These are phyloP conservation scores for Premnoplex brunnescens DNA, from an alignment of 2,797 vertebrate genomes.

Conservation along the genomic window DNA sequence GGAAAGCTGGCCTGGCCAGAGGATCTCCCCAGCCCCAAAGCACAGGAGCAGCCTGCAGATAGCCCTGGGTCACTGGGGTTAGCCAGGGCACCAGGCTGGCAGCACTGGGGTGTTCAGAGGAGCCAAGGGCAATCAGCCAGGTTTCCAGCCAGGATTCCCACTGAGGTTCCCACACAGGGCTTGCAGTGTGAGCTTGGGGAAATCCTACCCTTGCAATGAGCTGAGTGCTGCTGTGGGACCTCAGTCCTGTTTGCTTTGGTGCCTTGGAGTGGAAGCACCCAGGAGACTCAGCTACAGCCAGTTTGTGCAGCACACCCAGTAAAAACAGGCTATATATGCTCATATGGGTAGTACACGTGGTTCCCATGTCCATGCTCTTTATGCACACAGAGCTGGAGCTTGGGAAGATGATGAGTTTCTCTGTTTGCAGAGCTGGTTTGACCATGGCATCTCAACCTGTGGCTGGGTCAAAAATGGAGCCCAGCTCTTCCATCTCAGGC, in stretches of 20 bases:
- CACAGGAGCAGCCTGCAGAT: background rate
- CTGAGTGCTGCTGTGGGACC: fast-evolving
- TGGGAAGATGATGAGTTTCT: background rate
- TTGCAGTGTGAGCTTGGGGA: background rate
- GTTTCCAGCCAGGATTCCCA: background rate
- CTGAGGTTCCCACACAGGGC: fast-evolving
- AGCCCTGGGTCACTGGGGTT: background rate
- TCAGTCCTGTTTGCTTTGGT: background rate
- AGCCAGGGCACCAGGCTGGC: background rate
- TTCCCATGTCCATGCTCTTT: background rate
- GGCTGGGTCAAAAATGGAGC: background rate
- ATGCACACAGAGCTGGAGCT: background rate
- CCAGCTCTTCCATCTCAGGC: background rate
- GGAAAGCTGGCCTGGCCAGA: background rate
- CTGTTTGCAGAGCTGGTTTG: background rate
- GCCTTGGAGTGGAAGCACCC: background rate
- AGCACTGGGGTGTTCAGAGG: background rate
- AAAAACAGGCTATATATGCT: fast-evolving
- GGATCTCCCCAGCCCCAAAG: background rate
- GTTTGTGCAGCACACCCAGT: background rate
- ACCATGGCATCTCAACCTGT: background rate
- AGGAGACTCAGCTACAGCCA: fast-evolving
- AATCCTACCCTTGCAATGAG: background rate
- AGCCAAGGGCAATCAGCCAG: background rate
- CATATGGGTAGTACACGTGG: fast-evolving